Evolutionary conservation across 2,797 vertebrate genomes (phyloP).

Genomic region (Gambelia wislizenii): DNA sequence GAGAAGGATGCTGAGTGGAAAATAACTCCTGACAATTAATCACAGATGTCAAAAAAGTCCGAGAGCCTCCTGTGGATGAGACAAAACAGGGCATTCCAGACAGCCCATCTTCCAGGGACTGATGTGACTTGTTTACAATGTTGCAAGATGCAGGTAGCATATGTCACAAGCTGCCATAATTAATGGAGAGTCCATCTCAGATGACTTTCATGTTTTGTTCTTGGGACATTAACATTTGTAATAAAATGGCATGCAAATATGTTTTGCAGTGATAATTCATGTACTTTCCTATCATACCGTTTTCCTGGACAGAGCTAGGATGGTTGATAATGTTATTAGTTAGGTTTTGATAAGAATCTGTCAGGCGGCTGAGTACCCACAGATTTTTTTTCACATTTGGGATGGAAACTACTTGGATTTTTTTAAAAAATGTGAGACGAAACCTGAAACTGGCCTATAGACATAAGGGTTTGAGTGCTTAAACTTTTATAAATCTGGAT

Average conservation of each 20-base stretch:
- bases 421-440: too few relatives aligned
- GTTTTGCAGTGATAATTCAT: not conserved
- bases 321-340: too few relatives aligned
- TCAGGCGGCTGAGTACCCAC: too few relatives aligned
- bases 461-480: not conserved
- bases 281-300: not conserved
- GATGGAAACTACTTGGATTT: too few relatives aligned
- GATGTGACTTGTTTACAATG: not conserved
- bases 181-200: not conserved
- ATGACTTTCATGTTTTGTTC: not conserved
- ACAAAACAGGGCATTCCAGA: conserved; percentile 35
- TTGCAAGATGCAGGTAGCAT: not conserved
- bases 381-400: too few relatives aligned
- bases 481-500: not conserved
- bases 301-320: not conserved
- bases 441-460: not conserved
- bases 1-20: conserved; percentile 43
- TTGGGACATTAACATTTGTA: not conserved
- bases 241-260: not conserved
- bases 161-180: not conserved
- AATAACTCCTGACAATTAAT: conserved; percentile 60
- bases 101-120: conserved; percentile 1
- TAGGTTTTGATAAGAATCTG: too few relatives aligned
- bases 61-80: conserved; percentile 24
- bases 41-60: conserved; percentile 48